phyloP scores from a whole-genome alignment of 2,888 invertebrate species.

The Eupithecia subfuscata region DNA sequence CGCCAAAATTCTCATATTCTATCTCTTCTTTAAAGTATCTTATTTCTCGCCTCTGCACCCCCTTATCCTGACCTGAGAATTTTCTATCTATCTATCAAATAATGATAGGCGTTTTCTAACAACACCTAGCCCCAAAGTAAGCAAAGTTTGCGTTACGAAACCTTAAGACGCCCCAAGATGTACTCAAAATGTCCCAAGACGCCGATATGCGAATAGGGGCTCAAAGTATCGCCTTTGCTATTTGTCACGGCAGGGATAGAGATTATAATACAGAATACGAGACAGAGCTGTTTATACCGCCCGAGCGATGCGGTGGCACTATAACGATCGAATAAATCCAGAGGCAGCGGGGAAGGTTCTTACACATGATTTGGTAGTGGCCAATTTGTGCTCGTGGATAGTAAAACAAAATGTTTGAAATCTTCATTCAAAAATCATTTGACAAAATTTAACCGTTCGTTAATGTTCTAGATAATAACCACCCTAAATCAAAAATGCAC shows the following conservation, averaged over 20 bases:
- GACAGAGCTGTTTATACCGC: conserved; percentile 72
- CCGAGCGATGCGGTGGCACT: conserved; percentile 54
- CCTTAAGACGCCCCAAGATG: neutral
- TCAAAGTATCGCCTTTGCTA: neutral
- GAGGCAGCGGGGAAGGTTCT: conserved; percentile 57
- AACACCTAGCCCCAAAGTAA: neutral
- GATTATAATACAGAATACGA: conserved; percentile 11
- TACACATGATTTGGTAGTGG: neutral
- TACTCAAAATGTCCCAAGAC: neutral
- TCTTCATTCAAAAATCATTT: no score
- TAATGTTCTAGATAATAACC: no score
- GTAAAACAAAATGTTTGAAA: no score
- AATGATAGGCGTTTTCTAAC: no score
- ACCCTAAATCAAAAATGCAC: neutral
- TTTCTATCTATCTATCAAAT: no score
- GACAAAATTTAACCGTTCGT: no score
- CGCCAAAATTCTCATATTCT: no score
- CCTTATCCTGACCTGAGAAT: no score
- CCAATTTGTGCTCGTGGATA: neutral
- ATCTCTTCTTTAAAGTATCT: no score
- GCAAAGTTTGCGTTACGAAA: neutral
- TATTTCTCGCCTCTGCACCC: no score
- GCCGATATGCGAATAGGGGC: neutral
- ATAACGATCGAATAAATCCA: conserved; percentile 79
- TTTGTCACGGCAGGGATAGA: neutral